Evolutionary conservation across 2,113 vertebrate species (phyloP).

Genomic region (Gila orcuttii): DNA sequence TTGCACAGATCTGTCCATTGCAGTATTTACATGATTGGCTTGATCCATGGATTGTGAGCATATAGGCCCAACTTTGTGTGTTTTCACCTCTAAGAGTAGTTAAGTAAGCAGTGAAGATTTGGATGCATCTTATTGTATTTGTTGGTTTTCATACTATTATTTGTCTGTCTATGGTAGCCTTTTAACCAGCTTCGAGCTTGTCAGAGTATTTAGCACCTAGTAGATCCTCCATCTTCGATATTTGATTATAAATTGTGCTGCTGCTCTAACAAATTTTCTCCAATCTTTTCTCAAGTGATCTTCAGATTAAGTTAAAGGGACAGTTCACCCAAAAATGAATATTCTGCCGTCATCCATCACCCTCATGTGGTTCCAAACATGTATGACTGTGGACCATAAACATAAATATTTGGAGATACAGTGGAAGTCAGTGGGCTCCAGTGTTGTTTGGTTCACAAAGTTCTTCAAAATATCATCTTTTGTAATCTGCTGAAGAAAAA

Average conservation of each 20-base stretch:
- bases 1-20: conserved; percentile 9
- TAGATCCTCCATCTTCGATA: neutral
- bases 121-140: neutral
- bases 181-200: neutral
- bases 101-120: neutral
- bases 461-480: neutral
- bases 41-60: neutral
- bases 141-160: neutral
- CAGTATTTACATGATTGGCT: neutral
- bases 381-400: neutral
- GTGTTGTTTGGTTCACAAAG: neutral
- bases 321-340: neutral
- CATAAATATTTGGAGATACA: neutral
- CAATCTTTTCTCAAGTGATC: neutral
- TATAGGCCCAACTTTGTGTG: neutral
- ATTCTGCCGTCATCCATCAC: neutral
- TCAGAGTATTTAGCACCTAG: neutral
- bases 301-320: neutral
- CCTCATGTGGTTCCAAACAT: neutral
- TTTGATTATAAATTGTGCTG: neutral
- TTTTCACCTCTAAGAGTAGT: neutral
- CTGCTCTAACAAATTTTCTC: neutral
- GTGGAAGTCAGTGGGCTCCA: neutral
- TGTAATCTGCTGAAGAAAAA: neutral
- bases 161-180: neutral